Percentiles rank a stretch among this genome's conserved stretches.
These are phyloP conservation scores for Callocephalon fimbriatum DNA, from an alignment of 2,113 vertebrate species.

Conservation along the genomic window DNA sequence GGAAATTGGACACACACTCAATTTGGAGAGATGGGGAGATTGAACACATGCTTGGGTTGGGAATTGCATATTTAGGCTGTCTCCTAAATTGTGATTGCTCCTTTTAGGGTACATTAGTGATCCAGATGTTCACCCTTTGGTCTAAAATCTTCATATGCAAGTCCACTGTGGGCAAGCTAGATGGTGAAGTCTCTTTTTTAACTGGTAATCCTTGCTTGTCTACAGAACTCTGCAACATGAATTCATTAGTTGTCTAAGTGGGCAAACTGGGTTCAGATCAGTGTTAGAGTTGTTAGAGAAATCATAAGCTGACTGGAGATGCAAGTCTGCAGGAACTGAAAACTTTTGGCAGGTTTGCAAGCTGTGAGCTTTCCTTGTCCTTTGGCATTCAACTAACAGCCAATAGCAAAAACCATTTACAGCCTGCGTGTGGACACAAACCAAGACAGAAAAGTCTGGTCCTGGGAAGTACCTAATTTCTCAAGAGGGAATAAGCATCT, in stretches of 20 bases:
- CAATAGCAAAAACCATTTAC: not conserved
- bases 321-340: not conserved
- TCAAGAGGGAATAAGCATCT: not conserved
- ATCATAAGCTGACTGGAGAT: not conserved
- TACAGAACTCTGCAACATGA: not conserved
- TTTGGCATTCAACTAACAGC: not conserved
- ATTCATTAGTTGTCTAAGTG: not conserved
- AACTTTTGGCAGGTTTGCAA: not conserved
- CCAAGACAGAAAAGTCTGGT: not conserved
- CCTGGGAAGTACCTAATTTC: not conserved
- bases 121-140: not conserved
- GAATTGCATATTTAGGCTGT: not conserved
- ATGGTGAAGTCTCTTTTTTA: not conserved
- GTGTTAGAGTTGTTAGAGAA: not conserved
- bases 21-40: not conserved
- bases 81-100: not conserved
- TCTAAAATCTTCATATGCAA: not conserved
- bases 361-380: not conserved
- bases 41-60: accelerated
- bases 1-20: not conserved
- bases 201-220: not conserved
- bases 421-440: not conserved
- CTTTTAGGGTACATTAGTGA: not conserved
- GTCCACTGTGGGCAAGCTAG: not conserved
- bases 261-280: not conserved